phyloP scores from a whole-genome alignment of 1,140 invertebrate species.

The Scaptomyza pallida region DNA sequence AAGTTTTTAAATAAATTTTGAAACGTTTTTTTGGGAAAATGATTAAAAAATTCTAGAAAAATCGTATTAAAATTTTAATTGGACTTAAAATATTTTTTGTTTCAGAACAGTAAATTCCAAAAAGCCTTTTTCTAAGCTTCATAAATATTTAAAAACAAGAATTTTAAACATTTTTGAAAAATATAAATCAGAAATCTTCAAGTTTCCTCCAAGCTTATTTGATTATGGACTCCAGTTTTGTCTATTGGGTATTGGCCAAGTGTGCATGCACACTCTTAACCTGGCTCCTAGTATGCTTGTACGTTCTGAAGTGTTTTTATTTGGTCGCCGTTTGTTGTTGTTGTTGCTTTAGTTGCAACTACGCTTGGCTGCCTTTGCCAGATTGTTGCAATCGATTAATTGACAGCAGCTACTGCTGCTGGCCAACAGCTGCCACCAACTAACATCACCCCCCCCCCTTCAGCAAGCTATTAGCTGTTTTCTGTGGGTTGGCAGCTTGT shows the following conservation, averaged over 20 bases:
- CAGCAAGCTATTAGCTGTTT: slow-evolving; percentile 1
- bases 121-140: too few relatives aligned
- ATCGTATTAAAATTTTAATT: too few relatives aligned
- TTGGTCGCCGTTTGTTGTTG: slow-evolving; percentile 1
- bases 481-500: background rate
- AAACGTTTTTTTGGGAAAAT: too few relatives aligned
- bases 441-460: too few relatives aligned
- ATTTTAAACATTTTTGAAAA: too few relatives aligned
- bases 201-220: too few relatives aligned
- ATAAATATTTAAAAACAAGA: too few relatives aligned
- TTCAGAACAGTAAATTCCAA: too few relatives aligned
- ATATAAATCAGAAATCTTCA: background rate
- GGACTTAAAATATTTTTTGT: too few relatives aligned
- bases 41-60: too few relatives aligned
- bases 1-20: too few relatives aligned
- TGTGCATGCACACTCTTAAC: background rate
- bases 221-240: background rate
- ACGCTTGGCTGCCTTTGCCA: slow-evolving; percentile 35
- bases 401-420: background rate
- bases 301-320: slow-evolving; percentile 22
- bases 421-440: slow-evolving; percentile 12
- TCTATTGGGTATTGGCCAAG: background rate
- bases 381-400: slow-evolving; percentile 51
- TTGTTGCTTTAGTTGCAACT: slow-evolving; percentile 40
- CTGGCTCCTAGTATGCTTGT: background rate